Conservation (phyloP, 2,888 invertebrate genomes). For the Folsomia manolachei region DNA sequence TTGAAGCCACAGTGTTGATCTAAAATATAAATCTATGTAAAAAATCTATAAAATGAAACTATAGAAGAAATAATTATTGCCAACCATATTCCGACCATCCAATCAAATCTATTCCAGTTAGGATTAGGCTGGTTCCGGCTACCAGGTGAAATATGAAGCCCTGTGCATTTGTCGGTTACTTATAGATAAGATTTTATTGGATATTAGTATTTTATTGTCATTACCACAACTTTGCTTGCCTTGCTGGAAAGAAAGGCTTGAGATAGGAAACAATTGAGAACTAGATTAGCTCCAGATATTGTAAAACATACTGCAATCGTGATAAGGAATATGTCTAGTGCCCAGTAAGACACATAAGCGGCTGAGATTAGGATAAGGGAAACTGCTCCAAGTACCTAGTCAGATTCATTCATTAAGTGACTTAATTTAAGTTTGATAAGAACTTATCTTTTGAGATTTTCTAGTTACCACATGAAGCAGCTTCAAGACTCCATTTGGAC, state of each 20-base stretch:
- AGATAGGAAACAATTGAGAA: not conserved
- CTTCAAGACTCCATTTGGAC: constrained; percentile 21
- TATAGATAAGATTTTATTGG: not conserved
- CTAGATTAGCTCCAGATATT: constrained; percentile 12
- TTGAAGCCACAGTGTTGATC: constrained; percentile 13
- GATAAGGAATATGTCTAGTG: constrained; percentile 26
- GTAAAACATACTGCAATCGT: constrained; percentile 28
- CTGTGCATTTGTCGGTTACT: constrained; percentile 12
- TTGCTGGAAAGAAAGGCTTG: constrained; percentile 8
- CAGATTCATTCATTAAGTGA: too few species aligned
- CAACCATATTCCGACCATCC: constrained; percentile 38
- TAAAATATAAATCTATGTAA: too few species aligned
- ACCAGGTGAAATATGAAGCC: constrained; percentile 31
- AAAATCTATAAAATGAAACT: too few species aligned
- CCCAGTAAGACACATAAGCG: constrained; percentile 29
- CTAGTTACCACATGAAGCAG: constrained; percentile 33
- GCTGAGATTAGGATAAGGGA: constrained; percentile 28
- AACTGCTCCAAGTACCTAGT: constrained; percentile 32
- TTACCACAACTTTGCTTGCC: constrained; percentile 31
- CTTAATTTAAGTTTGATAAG: too few species aligned
- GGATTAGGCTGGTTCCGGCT: constrained; percentile 28
- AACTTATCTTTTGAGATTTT: too few species aligned
- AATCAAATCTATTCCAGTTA: constrained; percentile 39
- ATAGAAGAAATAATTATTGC: constrained; percentile 14
- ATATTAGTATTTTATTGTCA: not conserved